Base-by-base conservation (phyloP, 1,140 invertebrate genomes). In the Leptinotarsa undecemlineata region DNA sequence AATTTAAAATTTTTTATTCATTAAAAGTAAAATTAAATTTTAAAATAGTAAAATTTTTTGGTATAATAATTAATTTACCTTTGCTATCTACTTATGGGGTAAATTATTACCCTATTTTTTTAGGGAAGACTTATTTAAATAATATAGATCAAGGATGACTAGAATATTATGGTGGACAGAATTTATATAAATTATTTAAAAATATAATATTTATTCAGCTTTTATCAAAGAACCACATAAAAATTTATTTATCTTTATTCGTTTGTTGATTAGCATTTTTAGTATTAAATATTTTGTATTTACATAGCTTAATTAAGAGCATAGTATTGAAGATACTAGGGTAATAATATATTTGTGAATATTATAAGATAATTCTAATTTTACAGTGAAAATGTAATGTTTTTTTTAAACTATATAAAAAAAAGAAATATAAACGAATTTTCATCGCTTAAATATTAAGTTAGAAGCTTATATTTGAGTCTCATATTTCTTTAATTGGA, bases 311-410 rank as follows among this genome's bases (percentile, higher is more conserved):
- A 89, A 42, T 85, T 79, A 83, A 89, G 87, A 89, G 87, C 82
- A 80, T 87, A 83, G 88, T 86, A 87, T 85, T 90, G 88, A 89
- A 89, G 87, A 87, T 88, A 86, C 88, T 88, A 86, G 81, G 85
- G 85, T 82, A 85, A 83, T 85, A 78, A 68, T 76, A 76, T 79
- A 81, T 84, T 87, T 85, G 85, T 86, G 86, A 86, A 83, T 74
- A 74, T 68, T 74, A 62, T 68, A 74, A 74, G 73, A 74, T 33
- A 4, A 62, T 74, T 80, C 83, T 86, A 85, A 84, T 87, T 86
- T 87, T 88, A 87, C 86, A 87, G 82, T 89, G 87, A 89, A 89
- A 89, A 88, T 87, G 86, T 88, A 87, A 86, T 80, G 85, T 87
- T 86, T 88, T 88, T 77, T 78, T 84, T 87, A 86, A 87, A 86